These are phyloP conservation scores for Magallana angulata DNA, from an alignment of 1,140 invertebrate genomes.

Conservation along the genomic window DNA sequence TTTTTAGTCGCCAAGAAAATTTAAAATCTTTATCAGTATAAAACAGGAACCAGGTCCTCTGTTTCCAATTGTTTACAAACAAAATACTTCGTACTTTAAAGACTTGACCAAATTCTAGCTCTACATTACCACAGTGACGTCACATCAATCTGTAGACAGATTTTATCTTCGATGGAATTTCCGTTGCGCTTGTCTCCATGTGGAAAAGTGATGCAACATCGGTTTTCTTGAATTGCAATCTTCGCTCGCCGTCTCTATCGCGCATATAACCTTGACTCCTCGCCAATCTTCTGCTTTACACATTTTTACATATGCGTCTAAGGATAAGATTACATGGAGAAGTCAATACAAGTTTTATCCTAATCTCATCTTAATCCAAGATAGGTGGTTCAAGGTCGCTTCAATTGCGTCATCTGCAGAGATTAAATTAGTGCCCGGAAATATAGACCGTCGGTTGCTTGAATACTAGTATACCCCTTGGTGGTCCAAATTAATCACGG, in stretches of 20 bases:
- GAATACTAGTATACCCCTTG: neutral
- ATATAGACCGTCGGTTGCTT: neutral
- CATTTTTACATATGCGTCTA: neutral
- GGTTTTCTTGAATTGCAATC: conserved; percentile 3
- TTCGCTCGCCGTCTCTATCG: neutral
- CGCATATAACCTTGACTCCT: neutral
- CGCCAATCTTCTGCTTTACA: neutral
- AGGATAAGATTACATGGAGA: neutral
- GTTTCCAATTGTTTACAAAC: neutral
- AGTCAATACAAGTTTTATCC: neutral
- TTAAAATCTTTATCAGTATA: neutral
- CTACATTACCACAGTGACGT: neutral
- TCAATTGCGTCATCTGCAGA: conserved; percentile 15
- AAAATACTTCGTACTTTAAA: neutral
- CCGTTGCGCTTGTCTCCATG: neutral
- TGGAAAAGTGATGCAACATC: conserved; percentile 30
- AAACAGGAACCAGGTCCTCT: neutral
- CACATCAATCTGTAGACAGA: conserved; percentile 25
- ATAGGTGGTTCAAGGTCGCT: conserved; percentile 22
- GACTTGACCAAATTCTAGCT: neutral
- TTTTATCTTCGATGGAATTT: conserved; percentile 1
- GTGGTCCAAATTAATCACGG: neutral
- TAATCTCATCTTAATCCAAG: conserved; percentile 2
- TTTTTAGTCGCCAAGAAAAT: neutral
- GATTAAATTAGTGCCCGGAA: conserved; percentile 18